Evolutionary conservation across 2,113 vertebrate genomes (phyloP).

Genomic region (Spea bombifrons): DNA sequence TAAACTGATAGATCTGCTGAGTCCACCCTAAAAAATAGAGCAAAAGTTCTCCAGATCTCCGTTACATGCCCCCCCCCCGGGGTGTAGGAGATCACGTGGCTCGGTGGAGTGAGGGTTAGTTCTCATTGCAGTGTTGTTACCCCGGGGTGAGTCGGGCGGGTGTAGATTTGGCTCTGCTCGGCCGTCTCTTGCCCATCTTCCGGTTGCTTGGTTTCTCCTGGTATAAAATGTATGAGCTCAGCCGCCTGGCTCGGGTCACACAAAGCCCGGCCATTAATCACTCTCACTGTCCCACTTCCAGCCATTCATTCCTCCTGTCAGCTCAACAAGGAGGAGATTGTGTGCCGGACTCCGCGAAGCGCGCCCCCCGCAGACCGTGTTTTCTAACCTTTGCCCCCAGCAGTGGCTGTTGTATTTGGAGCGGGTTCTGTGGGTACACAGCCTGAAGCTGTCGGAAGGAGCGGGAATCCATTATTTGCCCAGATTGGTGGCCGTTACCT

Average conservation of each 20-base stretch:
- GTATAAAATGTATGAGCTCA: not conserved
- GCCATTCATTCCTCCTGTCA: not conserved
- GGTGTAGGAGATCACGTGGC: too few species aligned
- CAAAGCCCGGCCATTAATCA: conserved; percentile 24
- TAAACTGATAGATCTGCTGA: too few species aligned
- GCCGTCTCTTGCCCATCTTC: not conserved
- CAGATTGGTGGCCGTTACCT: too few species aligned
- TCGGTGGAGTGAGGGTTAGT: too few species aligned
- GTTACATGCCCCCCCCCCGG: too few species aligned
- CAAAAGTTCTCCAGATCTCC: too few species aligned
- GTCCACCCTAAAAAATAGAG: too few species aligned
- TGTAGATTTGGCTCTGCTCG: not conserved
- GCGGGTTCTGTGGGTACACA: not conserved
- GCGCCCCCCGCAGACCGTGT: not conserved
- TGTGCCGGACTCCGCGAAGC: not conserved
- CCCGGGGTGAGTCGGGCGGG: not conserved
- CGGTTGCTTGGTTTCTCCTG: conserved; percentile 6
- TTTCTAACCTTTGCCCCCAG: conserved; percentile 6
- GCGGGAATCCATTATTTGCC: not conserved
- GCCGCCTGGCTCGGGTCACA: not conserved
- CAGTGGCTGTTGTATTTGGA: not conserved
- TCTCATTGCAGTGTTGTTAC: not conserved
- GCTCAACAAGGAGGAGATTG: conserved; percentile 21
- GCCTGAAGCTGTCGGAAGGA: not conserved
- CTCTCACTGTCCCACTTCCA: not conserved